Evolutionary conservation across 2,888 invertebrate genomes (phyloP), one percentile per base, ranked within the genome.

Genomic region (Diloba caeruleocephala): DNA sequence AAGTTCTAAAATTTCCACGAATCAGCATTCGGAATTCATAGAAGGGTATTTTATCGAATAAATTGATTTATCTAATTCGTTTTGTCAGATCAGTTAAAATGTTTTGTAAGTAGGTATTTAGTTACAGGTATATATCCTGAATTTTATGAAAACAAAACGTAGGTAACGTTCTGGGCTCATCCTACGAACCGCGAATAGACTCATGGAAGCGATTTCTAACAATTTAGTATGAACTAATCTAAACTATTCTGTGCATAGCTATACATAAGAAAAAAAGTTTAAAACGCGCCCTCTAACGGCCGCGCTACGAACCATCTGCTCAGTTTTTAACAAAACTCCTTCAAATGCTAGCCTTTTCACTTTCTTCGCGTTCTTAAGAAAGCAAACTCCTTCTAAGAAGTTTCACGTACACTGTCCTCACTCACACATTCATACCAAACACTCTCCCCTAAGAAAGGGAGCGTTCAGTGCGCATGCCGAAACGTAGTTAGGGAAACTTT

Each of bases 281-380:
- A 60, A 54, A 66, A 55, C 38, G 71, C 90, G 93, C 91, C 93
- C 90, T 92, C 93, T 93, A 44, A 62, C 79, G 84, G 72, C 39
- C 42, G 17, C 15, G 49, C 65, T 44, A 10, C 25, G 89, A 89
- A 93, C 86, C 75, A 58, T 64, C 55, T 82, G 62, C 83, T 71
- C 54, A 61, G 68, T 92, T 92, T 92, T 92, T 91, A 87, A 84
- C 85, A 81, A 89, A 90, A 90, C 85, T 78, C 81, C 82, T 75
- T 87, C 86, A 85, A 92, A 88, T 86, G 86, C 80, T 84, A 91
- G 89, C 91, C 90, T 91, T 92, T 90, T 85, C 84, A 81, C 75
- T 90, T 93, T 92, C 91, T 92, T 92, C 88, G 83, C 85, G 77
- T 92, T 91, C 89, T 89, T 92, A 92, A 90, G 91, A 91, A 92